These are phyloP conservation scores for Isaurus tuberculatus DNA, from an alignment of 92 coral and sea anemone species.

Conservation along the genomic window DNA sequence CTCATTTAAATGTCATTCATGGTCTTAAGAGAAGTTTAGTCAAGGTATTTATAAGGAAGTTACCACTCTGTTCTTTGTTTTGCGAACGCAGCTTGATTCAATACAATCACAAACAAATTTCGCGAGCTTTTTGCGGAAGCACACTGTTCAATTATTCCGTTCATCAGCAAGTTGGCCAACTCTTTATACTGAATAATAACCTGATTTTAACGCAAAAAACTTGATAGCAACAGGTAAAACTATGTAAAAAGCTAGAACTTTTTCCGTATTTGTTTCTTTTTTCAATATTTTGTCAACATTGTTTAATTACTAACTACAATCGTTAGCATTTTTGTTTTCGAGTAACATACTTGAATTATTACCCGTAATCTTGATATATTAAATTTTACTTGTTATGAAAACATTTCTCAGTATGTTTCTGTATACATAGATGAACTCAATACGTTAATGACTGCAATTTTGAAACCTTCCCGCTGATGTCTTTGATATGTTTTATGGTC, in stretches of 20 bases:
- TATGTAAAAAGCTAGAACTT: background rate
- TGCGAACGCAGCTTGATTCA: background rate
- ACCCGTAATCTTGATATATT: no score
- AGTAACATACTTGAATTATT: no score
- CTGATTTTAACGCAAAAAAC: background rate
- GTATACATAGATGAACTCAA: no score
- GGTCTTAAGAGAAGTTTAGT: background rate
- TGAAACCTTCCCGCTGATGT: no score
- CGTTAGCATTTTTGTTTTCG: no score
- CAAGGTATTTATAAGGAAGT: background rate
- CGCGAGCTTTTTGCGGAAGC: background rate
- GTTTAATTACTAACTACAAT: background rate
- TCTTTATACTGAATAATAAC: background rate
- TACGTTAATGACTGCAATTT: no score
- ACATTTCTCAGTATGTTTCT: no score
- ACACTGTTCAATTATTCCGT: background rate
- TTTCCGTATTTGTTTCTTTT: background rate
- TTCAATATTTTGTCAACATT: constrained; percentile 2
- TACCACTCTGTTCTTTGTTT: background rate
- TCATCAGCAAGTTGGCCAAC: background rate
- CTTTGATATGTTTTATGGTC: no score
- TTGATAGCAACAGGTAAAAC: background rate
- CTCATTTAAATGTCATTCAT: background rate
- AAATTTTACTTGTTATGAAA: no score
- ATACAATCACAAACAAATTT: background rate